A percentile compares a stretch with the other conserved stretches of the same genome.
Evolutionary conservation across 2,888 invertebrate species (phyloP).

Genomic region (Hermodice carunculata): DNA sequence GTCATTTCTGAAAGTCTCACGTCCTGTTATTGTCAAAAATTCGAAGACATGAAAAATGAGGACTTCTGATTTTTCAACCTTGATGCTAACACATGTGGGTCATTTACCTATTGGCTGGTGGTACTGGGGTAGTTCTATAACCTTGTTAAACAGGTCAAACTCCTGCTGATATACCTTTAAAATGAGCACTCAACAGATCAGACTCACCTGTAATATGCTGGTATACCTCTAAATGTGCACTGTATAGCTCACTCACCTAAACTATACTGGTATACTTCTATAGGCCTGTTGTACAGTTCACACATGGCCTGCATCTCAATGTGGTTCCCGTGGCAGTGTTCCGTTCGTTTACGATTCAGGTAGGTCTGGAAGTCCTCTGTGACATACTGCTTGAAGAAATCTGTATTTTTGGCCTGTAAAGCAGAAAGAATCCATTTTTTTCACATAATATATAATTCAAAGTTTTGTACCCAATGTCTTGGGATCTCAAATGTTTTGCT

Average conservation of each 20-base stretch:
- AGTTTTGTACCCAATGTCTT: not conserved
- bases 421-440: conserved; percentile 7
- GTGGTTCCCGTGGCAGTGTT: conserved; percentile 89
- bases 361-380: conserved; percentile 90
- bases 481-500: not conserved
- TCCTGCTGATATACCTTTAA: too few species aligned
- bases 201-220: too few species aligned
- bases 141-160: too few species aligned
- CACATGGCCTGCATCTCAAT: conserved; percentile 92
- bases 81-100: too few species aligned
- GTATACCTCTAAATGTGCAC: not conserved
- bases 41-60: too few species aligned
- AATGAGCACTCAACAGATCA: too few species aligned
- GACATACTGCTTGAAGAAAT: conserved; percentile 89
- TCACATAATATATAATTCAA: not conserved
- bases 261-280: conserved; percentile 87
- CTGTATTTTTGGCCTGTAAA: conserved; percentile 83
- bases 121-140: too few species aligned
- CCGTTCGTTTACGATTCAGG: conserved; percentile 83
- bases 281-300: conserved; percentile 88
- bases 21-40: too few species aligned
- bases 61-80: too few species aligned
- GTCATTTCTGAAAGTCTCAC: too few species aligned
- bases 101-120: too few species aligned
- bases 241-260: conserved; percentile 72